phyloP scores from a whole-genome alignment of 2,113 vertebrate genomes.

The Muscicapa adusta region DNA sequence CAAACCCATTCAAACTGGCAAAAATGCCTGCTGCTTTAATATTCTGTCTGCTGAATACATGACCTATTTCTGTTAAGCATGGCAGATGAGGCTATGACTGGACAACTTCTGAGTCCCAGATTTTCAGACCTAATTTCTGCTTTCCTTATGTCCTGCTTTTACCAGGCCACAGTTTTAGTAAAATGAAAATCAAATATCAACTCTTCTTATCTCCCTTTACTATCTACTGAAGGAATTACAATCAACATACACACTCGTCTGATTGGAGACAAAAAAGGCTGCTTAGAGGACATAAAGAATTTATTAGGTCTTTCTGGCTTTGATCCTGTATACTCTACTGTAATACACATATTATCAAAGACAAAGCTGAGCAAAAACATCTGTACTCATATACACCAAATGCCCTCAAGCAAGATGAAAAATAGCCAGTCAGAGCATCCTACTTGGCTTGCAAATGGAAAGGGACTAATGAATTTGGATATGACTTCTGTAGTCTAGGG shows the following conservation, averaged over 20 bases:
- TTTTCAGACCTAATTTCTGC: neutral
- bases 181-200: neutral
- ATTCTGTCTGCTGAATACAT: neutral
- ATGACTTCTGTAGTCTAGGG: neutral
- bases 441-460: neutral
- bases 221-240: neutral
- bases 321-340: neutral
- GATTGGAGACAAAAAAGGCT: neutral
- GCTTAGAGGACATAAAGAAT: neutral
- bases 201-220: neutral
- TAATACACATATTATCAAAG: neutral
- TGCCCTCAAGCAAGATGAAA: neutral
- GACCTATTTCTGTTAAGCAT: neutral
- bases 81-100: neutral
- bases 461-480: neutral
- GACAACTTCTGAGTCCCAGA: neutral
- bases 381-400: neutral
- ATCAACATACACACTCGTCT: neutral
- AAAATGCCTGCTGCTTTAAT: neutral
- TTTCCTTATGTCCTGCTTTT: neutral
- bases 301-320: neutral
- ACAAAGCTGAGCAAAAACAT: neutral
- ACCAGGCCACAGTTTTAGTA: neutral
- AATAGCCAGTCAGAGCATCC: neutral
- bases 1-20: neutral